Evolutionary conservation across 2,888 invertebrate species (phyloP), one percentile per base, ranked within the genome.

Genomic region (Aleiodes alternator): DNA sequence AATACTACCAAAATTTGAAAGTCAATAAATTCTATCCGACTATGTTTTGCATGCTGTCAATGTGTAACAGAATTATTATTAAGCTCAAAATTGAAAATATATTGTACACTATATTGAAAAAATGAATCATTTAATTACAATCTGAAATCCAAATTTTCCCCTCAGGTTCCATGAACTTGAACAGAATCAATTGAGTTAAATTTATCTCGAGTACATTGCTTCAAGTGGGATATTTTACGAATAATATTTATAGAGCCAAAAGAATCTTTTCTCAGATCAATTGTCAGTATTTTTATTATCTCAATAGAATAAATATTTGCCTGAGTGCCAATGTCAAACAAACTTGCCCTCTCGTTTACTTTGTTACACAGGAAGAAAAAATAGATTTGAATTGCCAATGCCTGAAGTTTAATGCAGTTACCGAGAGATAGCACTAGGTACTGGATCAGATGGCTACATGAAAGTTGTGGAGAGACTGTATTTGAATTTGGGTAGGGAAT

Each of bases 31-130:
- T 48, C 11, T 43, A 48, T 48, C 43, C 43, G 4, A 64, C 23
- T 16, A 64, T 64, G 43, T 64, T 64, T 43, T 64, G 64, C 64
- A 64, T 64, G 64, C 64, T 64, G 23, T 61, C 43, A 16, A 64
- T 48, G 64, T 64, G 43, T 64, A 64, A 61, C 38, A n/a, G 64
- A 64, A 23, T 48, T 64, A 43, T 38, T 38, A 43, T 38, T 38
- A 43, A 61, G 61, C 38, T 43, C 34, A 31, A 34, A 9, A 43
- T 34, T 61, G 61, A 14, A 61, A 43, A 64, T 64, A 64, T 48
- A 64, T 48, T 48, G 64, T 43, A 64, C 43, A 64, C 38, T 23
- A 48, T 23, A 64, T 43, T 43, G 0, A 14, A 14, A 61, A 14
- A 61, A 8, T 61, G 38, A 5, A n/a, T 61, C 23, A 38, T 43